Evolutionary conservation across 2,113 vertebrate genomes (phyloP).

Genomic region (Plecotus auritus): DNA sequence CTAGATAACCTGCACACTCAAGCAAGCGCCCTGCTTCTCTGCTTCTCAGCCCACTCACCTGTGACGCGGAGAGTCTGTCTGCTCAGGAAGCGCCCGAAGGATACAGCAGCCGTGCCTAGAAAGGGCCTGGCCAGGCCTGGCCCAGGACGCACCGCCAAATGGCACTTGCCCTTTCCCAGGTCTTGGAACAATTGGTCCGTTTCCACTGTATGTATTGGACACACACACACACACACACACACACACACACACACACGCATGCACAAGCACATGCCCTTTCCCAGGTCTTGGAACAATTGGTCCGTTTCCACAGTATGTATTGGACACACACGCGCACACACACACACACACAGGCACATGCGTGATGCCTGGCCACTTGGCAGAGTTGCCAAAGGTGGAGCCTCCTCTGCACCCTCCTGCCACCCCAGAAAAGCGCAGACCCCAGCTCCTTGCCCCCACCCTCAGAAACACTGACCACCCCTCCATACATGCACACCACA

Average conservation of each 20-base stretch:
- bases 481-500: background rate
- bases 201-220: background rate
- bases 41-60: background rate
- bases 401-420: background rate
- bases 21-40: background rate
- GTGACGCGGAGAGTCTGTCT: background rate
- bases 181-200: background rate
- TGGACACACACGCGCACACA: background rate
- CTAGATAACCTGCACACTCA: background rate
- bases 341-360: background rate
- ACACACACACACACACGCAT: background rate
- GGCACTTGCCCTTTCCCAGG: background rate
- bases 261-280: background rate
- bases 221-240: background rate
- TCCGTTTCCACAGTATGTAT: background rate
- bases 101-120: background rate
- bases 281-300: background rate
- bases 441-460: background rate
- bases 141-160: background rate
- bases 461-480: background rate
- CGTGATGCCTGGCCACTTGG: background rate
- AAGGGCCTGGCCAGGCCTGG: background rate
- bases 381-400: background rate
- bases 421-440: background rate
- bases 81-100: background rate